Percentiles rank a stretch among this genome's conserved stretches.
These are phyloP conservation scores for Lathamus discolor DNA, from an alignment of 2,113 vertebrate genomes.

Conservation along the genomic window DNA sequence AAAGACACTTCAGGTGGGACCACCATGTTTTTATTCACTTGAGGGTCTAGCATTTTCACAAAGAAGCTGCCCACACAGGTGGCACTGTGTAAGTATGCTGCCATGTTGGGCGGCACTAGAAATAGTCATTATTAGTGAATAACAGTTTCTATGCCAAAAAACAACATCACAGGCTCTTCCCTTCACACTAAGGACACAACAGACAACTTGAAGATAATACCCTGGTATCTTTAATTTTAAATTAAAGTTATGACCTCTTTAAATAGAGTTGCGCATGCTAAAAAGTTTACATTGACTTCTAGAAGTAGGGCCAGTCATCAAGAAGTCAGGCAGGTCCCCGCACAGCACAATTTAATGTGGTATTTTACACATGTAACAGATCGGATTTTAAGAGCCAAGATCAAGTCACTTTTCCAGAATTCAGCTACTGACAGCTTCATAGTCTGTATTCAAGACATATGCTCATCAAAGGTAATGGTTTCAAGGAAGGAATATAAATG, in stretches of 20 bases:
- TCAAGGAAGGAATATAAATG: neutral
- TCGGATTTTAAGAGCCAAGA: neutral
- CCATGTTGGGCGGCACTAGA: neutral
- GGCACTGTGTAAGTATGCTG: rapidly evolving
- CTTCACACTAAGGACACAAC: neutral
- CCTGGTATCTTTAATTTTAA: neutral
- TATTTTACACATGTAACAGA: neutral
- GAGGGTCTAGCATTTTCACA: neutral
- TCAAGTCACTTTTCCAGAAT: neutral
- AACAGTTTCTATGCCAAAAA: neutral
- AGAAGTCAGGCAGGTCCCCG: neutral
- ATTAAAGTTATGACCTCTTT: neutral
- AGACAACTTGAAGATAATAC: neutral
- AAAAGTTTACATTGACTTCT: neutral
- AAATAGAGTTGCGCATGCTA: neutral
- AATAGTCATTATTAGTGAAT: rapidly evolving
- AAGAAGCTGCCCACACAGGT: neutral
- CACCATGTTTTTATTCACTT: neutral
- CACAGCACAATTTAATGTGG: neutral
- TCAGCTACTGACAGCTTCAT: neutral
- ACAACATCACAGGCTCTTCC: neutral
- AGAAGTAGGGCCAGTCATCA: neutral
- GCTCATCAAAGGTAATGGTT: rapidly evolving
- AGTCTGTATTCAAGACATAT: neutral
- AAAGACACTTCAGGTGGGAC: neutral